Conservation (phyloP, 2,888 invertebrate genomes). For the Glaucopsyche alexis region DNA sequence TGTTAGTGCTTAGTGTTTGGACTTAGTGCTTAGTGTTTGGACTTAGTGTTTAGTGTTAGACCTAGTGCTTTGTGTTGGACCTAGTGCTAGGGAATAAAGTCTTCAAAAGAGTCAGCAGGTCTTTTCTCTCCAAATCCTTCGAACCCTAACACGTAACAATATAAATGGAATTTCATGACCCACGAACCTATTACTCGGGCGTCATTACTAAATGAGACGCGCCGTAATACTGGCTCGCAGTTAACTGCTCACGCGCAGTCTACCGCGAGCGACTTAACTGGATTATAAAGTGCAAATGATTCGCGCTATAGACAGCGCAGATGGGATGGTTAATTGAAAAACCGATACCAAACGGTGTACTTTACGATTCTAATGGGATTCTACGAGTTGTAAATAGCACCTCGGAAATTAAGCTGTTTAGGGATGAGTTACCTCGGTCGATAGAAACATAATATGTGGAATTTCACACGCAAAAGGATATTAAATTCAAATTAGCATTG, state of each 20-base stretch:
- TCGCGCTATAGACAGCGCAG: conserved; percentile 14
- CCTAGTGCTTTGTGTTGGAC: no score
- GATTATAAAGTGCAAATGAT: conserved; percentile 24
- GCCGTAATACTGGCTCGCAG: conserved; percentile 17
- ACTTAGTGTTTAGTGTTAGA: no score
- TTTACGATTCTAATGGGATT: conserved; percentile 12
- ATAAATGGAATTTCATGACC: conserved; percentile 23
- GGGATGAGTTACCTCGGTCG: not conserved
- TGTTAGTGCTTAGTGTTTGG: no score
- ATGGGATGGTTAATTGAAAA: conserved; percentile 18
- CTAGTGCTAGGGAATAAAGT: no score
- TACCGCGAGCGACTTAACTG: conserved; percentile 15
- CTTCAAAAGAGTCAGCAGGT: no score
- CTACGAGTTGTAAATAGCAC: not conserved
- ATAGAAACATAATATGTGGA: not conserved
- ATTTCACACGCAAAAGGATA: not conserved
- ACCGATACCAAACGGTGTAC: conserved; percentile 1
- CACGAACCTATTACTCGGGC: conserved; percentile 22
- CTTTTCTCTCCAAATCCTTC: no score
- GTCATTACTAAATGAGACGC: conserved; percentile 6
- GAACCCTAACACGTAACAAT: no score
- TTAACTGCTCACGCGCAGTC: conserved; percentile 26
- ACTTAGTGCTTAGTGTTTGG: no score
- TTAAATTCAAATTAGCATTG: conserved; percentile 1
- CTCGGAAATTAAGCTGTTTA: conserved; percentile 10